Conservation (phyloP, 2,797 vertebrate genomes). For the Bradypus variegatus region DNA sequence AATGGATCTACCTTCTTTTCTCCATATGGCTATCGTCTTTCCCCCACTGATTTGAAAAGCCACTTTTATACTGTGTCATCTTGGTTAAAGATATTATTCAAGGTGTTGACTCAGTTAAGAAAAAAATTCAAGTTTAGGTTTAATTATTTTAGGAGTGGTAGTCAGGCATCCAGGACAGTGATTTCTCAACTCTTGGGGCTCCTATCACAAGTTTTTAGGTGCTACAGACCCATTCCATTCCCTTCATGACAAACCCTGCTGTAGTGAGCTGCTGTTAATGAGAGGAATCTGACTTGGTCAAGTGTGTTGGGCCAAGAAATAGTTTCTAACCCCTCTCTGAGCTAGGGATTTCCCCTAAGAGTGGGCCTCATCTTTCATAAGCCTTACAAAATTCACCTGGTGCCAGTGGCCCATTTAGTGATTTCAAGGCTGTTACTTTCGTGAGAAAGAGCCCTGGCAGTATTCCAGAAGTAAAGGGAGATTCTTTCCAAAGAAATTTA, state of each 20-base stretch:
- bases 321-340: neutral
- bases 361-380: neutral
- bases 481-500: neutral
- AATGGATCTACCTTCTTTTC: neutral
- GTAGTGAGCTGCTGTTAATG: neutral
- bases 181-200: neutral
- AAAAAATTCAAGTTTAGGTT: neutral
- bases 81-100: slow-evolving; percentile 2
- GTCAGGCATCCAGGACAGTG: neutral
- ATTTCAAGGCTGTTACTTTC: neutral
- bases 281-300: neutral
- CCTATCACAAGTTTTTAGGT: neutral
- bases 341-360: neutral
- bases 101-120: neutral
- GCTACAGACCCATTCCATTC: neutral
- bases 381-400: neutral
- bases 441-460: neutral
- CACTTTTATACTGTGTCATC: neutral
- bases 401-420: neutral
- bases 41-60: neutral
- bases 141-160: neutral
- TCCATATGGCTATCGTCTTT: neutral
- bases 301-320: neutral
- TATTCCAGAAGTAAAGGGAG: neutral
- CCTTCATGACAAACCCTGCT: neutral